A percentile compares a stretch with the other conserved stretches of the same genome.
These are phyloP conservation scores for Cyanocitta stelleri DNA, from an alignment of 2,113 vertebrate genomes.

Conservation along the genomic window DNA sequence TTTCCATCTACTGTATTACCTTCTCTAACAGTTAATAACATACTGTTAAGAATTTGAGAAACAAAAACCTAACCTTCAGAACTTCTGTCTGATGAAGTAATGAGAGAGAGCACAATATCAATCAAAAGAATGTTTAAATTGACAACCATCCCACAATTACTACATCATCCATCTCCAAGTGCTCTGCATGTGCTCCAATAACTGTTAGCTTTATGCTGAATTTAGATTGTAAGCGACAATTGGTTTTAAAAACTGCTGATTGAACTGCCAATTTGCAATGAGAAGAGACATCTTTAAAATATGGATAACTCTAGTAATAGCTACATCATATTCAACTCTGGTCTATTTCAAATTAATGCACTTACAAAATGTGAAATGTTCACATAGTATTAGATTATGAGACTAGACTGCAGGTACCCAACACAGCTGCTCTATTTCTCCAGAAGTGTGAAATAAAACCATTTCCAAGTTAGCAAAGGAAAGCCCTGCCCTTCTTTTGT, in stretches of 20 bases:
- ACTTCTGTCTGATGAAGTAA: neutral
- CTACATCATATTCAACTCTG: neutral
- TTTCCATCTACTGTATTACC: neutral
- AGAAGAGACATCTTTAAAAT: neutral
- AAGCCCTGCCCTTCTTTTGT: neutral
- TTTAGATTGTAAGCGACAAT: neutral
- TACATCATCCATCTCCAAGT: neutral
- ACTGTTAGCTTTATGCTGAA: neutral
- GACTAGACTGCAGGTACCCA: neutral
- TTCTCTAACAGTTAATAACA: neutral
- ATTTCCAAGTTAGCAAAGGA: neutral
- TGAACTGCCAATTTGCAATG: constrained; percentile 1
- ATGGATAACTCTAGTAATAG: neutral
- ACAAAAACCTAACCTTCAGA: constrained; percentile 12
- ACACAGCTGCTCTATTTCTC: neutral
- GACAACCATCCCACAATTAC: neutral
- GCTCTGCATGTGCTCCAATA: neutral
- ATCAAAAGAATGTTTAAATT: neutral
- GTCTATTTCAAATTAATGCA: neutral
- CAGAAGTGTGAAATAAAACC: neutral
- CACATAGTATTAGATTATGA: neutral
- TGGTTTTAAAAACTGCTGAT: neutral
- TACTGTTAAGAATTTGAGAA: neutral
- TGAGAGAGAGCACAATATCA: neutral
- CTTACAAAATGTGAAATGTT: neutral